Evolutionary conservation across 2,797 vertebrate species (phyloP).

Genomic region (Sciurus vulgaris): DNA sequence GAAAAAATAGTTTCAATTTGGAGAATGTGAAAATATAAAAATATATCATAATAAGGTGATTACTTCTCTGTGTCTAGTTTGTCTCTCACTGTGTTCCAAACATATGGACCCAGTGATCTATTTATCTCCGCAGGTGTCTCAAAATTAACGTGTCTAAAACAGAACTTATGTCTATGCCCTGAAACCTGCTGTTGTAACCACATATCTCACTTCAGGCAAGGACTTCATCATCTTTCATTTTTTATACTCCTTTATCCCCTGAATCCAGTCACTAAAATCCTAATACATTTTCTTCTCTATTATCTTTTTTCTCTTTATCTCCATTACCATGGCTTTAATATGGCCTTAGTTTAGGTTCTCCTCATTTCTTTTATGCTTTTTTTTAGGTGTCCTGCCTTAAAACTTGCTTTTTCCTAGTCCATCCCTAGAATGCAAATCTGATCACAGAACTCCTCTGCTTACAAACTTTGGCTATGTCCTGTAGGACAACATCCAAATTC

Average conservation of each 20-base stretch:
- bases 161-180: conserved; percentile 24
- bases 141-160: conserved; percentile 48
- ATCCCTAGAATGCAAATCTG: conserved; percentile 72
- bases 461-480: conserved; percentile 69
- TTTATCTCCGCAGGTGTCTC: neutral
- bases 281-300: conserved; percentile 2
- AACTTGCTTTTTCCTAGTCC: conserved; percentile 56
- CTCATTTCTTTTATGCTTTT: neutral
- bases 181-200: neutral
- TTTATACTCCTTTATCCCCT: neutral
- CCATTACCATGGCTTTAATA: neutral
- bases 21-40: conserved; percentile 51
- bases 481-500: conserved; percentile 77
- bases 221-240: conserved; percentile 33
- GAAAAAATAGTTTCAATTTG: conserved; percentile 66
- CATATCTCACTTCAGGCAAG: conserved; percentile 16
- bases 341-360: conserved; percentile 38
- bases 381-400: neutral
- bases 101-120: neutral
- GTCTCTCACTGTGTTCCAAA: neutral
- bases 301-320: conserved; percentile 17
- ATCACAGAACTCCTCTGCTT: conserved; percentile 43
- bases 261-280: conserved; percentile 47
- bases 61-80: conserved; percentile 43
- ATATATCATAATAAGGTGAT: conserved; percentile 30